Evolutionary conservation across 2,797 vertebrate genomes (phyloP).

Genomic region (Pelochelys cantorii): DNA sequence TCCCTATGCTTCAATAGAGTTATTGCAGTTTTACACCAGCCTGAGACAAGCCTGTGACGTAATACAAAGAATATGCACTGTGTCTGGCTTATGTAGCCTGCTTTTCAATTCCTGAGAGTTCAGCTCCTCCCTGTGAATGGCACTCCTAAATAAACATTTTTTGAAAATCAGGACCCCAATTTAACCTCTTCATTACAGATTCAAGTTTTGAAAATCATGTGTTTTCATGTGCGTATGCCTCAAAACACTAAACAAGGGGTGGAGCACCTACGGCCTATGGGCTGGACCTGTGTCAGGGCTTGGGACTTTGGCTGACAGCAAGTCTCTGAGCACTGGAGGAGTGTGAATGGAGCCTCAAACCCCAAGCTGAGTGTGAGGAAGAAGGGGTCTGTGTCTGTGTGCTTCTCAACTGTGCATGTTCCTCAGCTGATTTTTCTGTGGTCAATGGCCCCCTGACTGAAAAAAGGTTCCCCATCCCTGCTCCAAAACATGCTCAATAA

Average conservation of each 20-base stretch:
- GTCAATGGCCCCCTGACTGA: too few species aligned
- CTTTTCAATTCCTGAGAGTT: rapidly evolving
- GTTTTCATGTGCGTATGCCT: not conserved
- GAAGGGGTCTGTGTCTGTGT: too few species aligned
- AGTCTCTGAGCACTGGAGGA: too few species aligned
- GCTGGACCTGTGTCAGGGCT: too few species aligned
- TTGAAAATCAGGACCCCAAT: rapidly evolving
- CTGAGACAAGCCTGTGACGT: not conserved
- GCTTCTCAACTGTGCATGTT: too few species aligned
- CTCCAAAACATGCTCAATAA: not conserved
- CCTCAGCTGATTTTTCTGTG: too few species aligned
- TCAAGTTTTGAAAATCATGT: not conserved
- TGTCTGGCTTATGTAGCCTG: not conserved
- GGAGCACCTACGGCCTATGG: too few species aligned
- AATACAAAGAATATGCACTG: not conserved
- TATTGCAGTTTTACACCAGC: not conserved
- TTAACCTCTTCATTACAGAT: not conserved
- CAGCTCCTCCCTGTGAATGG: rapidly evolving
- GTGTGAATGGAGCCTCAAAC: too few species aligned
- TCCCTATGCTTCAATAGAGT: not conserved
- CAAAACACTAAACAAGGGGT: not conserved
- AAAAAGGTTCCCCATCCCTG: too few species aligned
- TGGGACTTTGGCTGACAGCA: too few species aligned
- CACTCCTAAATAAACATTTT: not conserved
- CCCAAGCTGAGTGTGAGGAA: too few species aligned